Base-by-base conservation (phyloP, 35 echinoderm and acorn worm genomes). In the Patiria miniata region DNA sequence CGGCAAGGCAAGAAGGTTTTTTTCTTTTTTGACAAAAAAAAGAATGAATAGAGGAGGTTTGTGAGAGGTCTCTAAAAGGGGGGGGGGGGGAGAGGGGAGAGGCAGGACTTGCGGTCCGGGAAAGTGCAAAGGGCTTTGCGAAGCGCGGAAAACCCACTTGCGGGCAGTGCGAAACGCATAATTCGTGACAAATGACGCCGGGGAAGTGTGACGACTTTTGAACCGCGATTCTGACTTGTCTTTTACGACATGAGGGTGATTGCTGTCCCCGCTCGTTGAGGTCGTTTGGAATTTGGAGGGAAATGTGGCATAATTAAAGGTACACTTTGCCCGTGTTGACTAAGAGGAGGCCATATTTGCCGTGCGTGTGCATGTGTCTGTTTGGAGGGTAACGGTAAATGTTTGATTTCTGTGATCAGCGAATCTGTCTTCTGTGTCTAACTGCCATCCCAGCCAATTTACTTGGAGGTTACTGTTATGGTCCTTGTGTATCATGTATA, bases 241-340 rank as follows among this genome's bases (percentile, higher is more conserved):
- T n/a, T 60, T 60, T 60, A 26, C 19, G 28, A n/a, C 19, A 26
- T 60, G n/a, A n/a, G n/a, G n/a, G n/a, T n/a, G n/a, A n/a, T n/a
- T n/a, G n/a, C n/a, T n/a, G n/a, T n/a, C 61, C n/a, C 65, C n/a
- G 19, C 65, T 34, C 29, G 8, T 30, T 61, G 42, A 47, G 19
- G 5, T 61, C 19, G 58, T 30, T 61, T 30, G 58, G 58, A 1
- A 9, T 14, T 22, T 18, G 30, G 65, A 36, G 65, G 65, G 30
- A 69, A 61, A 73, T 73, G 65, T 73, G 34, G 29, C 65, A 73
- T 34, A 73, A 73, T 73, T 73, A 73, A 73, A 73, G 65, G 26
- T 73, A 73, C 65, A 73, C 65, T 22, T 32, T 73, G 42, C 4
- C 65, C 34, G 26, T 73, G 65, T 73, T 73, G 65, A 73, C 34